phyloP scores from a whole-genome alignment of 2,113 vertebrate genomes.

The Charina bottae region DNA sequence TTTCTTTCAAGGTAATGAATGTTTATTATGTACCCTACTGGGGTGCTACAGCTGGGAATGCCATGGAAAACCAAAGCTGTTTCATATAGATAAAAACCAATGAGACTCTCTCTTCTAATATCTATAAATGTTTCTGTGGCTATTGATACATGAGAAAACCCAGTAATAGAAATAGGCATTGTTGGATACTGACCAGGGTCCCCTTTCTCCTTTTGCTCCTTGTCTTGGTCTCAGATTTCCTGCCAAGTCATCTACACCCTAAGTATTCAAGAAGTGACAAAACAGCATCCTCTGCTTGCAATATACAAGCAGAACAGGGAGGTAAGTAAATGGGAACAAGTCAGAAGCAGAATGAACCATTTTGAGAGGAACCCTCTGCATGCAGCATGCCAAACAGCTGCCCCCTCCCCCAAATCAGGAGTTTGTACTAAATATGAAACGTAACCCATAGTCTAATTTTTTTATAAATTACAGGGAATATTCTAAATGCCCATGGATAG shows the following conservation, averaged over 20 bases:
- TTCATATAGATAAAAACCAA: constrained; percentile 9
- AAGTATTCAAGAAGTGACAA: neutral
- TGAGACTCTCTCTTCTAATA: constrained; percentile 9
- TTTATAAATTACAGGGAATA: neutral
- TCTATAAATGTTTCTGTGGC: constrained; percentile 30
- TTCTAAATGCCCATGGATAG: neutral
- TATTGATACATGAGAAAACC: neutral
- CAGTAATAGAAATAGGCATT: neutral
- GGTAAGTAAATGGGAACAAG: neutral
- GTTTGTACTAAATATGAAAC: neutral
- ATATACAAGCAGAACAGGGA: neutral
- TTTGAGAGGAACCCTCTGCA: neutral
- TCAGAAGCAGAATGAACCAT: neutral
- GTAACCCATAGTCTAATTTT: neutral
- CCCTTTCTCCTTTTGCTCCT: neutral
- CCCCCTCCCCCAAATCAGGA: neutral
- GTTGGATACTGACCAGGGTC: neutral
- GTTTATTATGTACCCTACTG: constrained; percentile 28
- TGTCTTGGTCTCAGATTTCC: neutral
- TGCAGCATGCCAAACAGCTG: too few relatives aligned
- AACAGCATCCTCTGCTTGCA: neutral
- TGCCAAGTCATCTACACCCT: neutral
- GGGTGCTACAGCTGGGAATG: constrained; percentile 37
- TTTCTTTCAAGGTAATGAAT: constrained; percentile 52
- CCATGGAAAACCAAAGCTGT: constrained; percentile 13